These are phyloP conservation scores for Cetonia aurata DNA, from an alignment of 2,888 invertebrate species.

Conservation along the genomic window DNA sequence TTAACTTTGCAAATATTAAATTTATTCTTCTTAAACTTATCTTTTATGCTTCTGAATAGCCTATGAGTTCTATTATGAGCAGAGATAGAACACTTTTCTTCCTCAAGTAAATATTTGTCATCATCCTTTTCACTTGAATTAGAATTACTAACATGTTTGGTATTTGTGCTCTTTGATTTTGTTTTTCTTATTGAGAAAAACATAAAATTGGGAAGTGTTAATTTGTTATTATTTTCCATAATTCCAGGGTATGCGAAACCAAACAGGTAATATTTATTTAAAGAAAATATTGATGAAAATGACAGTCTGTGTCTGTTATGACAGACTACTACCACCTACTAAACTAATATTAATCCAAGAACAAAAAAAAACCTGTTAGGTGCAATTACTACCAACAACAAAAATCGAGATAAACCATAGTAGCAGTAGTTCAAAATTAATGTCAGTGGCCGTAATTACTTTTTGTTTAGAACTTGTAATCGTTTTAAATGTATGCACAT, in stretches of 20 bases:
- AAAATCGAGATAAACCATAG: too few relatives aligned
- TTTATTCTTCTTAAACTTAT: conserved; percentile 46
- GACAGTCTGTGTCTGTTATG: conserved; percentile 7
- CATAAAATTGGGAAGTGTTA: conserved; percentile 28
- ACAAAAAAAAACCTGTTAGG: background rate
- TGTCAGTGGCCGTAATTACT: too few relatives aligned
- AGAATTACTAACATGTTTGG: conserved; percentile 28
- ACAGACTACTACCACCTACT: background rate
- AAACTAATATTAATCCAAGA: background rate
- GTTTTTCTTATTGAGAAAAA: conserved; percentile 35
- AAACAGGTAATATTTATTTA: background rate
- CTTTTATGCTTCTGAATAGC: conserved; percentile 47
- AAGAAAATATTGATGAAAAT: conserved; percentile 1
- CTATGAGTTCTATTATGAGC: conserved; percentile 46
- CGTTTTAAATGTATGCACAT: too few relatives aligned
- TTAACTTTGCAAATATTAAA: conserved; percentile 48
- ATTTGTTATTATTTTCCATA: conserved; percentile 35
- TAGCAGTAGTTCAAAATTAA: too few relatives aligned
- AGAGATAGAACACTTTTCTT: conserved; percentile 44
- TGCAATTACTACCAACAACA: background rate
- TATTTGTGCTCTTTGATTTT: conserved; percentile 22
- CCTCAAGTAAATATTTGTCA: conserved; percentile 34
- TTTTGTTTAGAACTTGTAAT: too few relatives aligned
- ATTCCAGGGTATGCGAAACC: background rate
- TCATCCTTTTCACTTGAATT: conserved; percentile 31